Base-by-base conservation (phyloP, 2,797 vertebrate species). In the Yasuhikotakia modesta region DNA sequence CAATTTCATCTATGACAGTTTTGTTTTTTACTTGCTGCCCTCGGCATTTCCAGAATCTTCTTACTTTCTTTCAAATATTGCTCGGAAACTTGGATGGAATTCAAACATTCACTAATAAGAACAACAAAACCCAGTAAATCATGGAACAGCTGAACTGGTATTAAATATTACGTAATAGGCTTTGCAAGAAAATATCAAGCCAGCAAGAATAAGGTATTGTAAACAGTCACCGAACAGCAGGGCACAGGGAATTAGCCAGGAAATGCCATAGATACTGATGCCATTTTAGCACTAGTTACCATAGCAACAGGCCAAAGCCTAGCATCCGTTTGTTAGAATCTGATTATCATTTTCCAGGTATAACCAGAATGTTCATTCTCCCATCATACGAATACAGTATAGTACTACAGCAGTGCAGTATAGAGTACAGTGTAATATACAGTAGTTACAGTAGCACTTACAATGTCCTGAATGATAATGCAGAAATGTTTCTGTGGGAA, bases 241-340 rank as follows among this genome's bases (percentile, higher is more conserved):
- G 24, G 17, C 30, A 39, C n/a, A 45, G 69, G 39, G 66, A 76
- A 76, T 64, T 22, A 70, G 48, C 16, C 73, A 65, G 66, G 57
- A 80, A 76, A 39, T 70, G 57, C 76, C 35, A 60, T 63, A 61
- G 52, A 79, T 68, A 65, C 50, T 48, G 69, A 77, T 77, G 79
- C 64, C 70, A 50, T 71, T 71, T 70, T 45, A 55, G 61, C 53
- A 68, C 61, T 10, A 35, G 83, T 78, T 78, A 32, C 81, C 78
- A 82, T 80, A 80, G 78, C 72, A 80, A 82, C 81, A 58, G 71
- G 55, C 75, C 39, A 52, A 60, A 68, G 61, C 74, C 67, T 81
- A 43, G 45, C 48, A 80, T 82, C 48, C 21, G 21, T 27, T 19
- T 78, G 43, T 48, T 55, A 80, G 58, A 43, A 32, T 67, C 63